These are phyloP conservation scores for Petrosia ficiformis DNA, from an alignment of 37 sponge, comb jelly and placozoan genomes.

Conservation along the genomic window DNA sequence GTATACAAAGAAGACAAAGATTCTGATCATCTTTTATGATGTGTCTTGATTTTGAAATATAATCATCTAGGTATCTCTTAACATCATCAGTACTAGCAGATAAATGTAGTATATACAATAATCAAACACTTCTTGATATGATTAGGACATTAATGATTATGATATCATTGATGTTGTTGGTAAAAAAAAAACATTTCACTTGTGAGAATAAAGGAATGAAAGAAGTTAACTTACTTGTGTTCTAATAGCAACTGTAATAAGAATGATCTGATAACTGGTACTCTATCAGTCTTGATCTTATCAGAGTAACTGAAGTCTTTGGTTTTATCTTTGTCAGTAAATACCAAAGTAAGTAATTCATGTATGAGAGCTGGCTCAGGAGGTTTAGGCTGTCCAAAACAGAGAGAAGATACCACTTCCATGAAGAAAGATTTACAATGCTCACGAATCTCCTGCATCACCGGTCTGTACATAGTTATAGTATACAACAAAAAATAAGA, in stretches of 20 bases:
- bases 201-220: background rate
- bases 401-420: slow-evolving; percentile 72
- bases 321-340: slow-evolving; percentile 36
- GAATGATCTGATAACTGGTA: slow-evolving; percentile 63
- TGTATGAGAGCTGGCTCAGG: slow-evolving; percentile 61
- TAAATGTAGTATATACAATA: background rate
- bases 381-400: slow-evolving; percentile 56
- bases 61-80: slow-evolving; percentile 33
- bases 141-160: too few relatives aligned
- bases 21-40: slow-evolving; percentile 25
- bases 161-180: too few relatives aligned
- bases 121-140: too few relatives aligned
- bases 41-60: slow-evolving; percentile 33
- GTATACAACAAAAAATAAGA: background rate
- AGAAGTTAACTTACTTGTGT: slow-evolving; percentile 39
- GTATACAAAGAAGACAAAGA: slow-evolving; percentile 56
- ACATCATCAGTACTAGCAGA: slow-evolving; percentile 39
- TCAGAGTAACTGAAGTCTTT: slow-evolving; percentile 45
- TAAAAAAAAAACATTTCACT: too few relatives aligned
- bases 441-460: background rate
- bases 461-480: background rate
- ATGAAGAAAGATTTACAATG: slow-evolving; percentile 53
- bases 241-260: slow-evolving; percentile 66
- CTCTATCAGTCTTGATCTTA: slow-evolving; percentile 30
- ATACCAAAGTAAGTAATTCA: slow-evolving; percentile 52